Evolutionary conservation across 2,113 vertebrate species (phyloP).

Genomic region (Colaptes auratus): DNA sequence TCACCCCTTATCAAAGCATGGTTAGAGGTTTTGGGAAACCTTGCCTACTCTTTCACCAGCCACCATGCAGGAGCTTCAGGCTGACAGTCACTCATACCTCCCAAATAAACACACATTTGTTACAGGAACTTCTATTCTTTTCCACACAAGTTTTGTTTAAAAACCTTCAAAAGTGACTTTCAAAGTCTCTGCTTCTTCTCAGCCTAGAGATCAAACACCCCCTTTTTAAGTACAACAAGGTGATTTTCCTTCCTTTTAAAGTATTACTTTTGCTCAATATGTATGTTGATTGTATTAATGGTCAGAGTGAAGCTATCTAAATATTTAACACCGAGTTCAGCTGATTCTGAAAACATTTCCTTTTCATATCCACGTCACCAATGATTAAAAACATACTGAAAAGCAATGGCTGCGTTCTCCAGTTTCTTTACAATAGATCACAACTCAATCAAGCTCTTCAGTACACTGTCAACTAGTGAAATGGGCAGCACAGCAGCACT

Average conservation of each 20-base stretch:
- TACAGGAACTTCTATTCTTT: background rate
- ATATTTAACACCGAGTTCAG: background rate
- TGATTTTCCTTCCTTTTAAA: background rate
- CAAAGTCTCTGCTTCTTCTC: background rate
- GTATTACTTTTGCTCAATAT: rapidly evolving
- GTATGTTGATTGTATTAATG: rapidly evolving
- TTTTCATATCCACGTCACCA: background rate
- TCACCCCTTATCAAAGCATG: background rate
- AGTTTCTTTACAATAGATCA: background rate
- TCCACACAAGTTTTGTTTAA: background rate
- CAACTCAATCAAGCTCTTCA: background rate
- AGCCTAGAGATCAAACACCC: background rate
- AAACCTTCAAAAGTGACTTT: background rate
- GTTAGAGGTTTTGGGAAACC: background rate
- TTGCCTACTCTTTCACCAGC: background rate
- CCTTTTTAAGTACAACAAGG: background rate
- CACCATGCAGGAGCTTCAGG: background rate
- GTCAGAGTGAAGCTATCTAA: background rate
- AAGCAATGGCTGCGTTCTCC: background rate
- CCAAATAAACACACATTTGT: background rate
- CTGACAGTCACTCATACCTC: background rate
- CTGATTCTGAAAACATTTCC: background rate
- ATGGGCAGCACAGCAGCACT: background rate
- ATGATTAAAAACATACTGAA: background rate
- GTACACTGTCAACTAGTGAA: background rate